Evolutionary conservation across 2,113 vertebrate species (phyloP).

Genomic region (Oxyura jamaicensis): DNA sequence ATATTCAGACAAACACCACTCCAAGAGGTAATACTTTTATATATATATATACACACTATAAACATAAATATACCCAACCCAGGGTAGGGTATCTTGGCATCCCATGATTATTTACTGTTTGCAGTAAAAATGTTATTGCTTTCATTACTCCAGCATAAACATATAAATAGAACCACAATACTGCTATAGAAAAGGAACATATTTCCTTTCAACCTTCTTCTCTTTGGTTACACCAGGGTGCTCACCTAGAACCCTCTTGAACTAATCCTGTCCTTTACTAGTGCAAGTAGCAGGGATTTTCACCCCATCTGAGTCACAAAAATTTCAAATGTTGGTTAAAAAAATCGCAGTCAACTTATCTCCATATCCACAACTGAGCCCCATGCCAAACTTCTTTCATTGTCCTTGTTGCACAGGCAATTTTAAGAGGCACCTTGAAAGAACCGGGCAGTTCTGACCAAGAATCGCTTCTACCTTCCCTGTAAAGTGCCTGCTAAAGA

Average conservation of each 20-base stretch:
- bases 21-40: not conserved
- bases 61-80: constrained; percentile 18
- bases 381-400: not conserved
- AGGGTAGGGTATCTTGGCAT: constrained; percentile 16
- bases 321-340: not conserved
- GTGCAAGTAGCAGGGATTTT: not conserved
- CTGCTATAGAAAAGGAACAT: not conserved
- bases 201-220: constrained; percentile 20
- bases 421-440: not conserved
- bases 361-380: not conserved
- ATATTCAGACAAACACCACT: not conserved
- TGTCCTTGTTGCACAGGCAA: not conserved
- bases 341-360: not conserved
- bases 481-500: not conserved
- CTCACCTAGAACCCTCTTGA: not conserved
- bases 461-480: not conserved
- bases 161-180: constrained; percentile 35
- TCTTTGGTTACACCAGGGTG: not conserved
- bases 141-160: constrained; percentile 52
- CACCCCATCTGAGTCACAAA: not conserved
- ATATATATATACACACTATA: not conserved
- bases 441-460: not conserved
- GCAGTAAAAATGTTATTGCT: constrained; percentile 46
- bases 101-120: constrained; percentile 44
- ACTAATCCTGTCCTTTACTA: not conserved